Conservation (phyloP, 2,888 invertebrate genomes). For the Periphyllus acericola region DNA sequence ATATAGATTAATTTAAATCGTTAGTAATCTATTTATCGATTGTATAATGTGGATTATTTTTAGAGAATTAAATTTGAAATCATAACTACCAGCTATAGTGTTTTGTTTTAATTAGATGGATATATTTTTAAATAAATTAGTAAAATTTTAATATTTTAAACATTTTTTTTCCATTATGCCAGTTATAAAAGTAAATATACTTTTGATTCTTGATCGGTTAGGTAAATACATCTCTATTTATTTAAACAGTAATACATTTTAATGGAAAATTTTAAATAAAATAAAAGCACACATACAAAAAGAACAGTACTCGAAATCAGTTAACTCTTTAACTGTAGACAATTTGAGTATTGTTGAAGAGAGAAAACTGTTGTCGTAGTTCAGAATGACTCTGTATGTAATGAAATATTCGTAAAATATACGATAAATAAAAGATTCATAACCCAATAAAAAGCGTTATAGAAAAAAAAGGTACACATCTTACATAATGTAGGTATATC, state of each 20-base stretch:
- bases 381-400: conserved; percentile 14
- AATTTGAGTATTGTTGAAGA: not conserved
- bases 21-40: too few species aligned
- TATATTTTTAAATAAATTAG: not conserved
- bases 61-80: not conserved
- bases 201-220: not conserved
- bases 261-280: too few species aligned
- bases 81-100: not conserved
- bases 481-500: not conserved
- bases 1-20: too few species aligned
- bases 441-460: conserved; percentile 35
- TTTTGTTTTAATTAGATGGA: not conserved
- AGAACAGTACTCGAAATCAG: not conserved
- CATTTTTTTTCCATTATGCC: not conserved
- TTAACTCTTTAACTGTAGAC: too few species aligned
- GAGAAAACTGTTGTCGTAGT: not conserved
- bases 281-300: too few species aligned
- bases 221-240: not conserved
- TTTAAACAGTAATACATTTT: not conserved
- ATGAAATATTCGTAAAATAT: not conserved
- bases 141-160: not conserved
- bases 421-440: not conserved
- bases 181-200: not conserved
- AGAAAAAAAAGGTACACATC: not conserved
- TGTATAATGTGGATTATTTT: not conserved